Percentiles rank a stretch among this genome's conserved stretches.
Conservation (phyloP, 2,888 invertebrate species). For the Pachycephus smyrnensis region DNA sequence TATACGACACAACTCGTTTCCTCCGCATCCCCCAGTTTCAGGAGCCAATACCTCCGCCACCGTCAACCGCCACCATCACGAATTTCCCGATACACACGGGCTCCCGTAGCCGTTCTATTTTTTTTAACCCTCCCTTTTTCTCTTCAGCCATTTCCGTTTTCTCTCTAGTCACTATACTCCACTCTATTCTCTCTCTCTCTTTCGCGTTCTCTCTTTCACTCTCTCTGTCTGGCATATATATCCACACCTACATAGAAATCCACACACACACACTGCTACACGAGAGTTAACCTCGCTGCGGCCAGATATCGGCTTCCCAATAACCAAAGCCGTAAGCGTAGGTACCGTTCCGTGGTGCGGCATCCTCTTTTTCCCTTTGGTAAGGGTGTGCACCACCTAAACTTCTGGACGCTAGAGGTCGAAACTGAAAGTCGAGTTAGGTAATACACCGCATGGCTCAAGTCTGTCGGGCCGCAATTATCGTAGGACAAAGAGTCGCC, state of each 20-base stretch:
- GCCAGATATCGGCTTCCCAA: slow-evolving; percentile 67
- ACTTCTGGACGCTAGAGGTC: background rate
- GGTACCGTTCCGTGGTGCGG: background rate
- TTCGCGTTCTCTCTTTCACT: slow-evolving; percentile 7
- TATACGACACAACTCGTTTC: slow-evolving; percentile 58
- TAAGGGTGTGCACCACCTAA: background rate
- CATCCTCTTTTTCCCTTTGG: background rate
- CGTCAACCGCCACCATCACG: slow-evolving; percentile 34
- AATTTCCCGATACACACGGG: background rate
- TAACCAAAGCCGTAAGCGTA: slow-evolving; percentile 49
- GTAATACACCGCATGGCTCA: background rate
- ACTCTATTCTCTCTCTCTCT: slow-evolving; percentile 21
- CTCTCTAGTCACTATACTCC: slow-evolving; percentile 18
- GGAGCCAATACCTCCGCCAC: slow-evolving; percentile 52
- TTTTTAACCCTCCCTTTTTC: slow-evolving; percentile 23
- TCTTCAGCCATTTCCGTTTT: slow-evolving; percentile 29
- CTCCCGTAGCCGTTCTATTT: background rate
- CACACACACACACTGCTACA: background rate
- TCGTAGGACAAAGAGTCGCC: background rate
- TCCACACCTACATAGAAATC: background rate
- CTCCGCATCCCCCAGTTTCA: slow-evolving; percentile 49
- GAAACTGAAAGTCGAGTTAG: background rate
- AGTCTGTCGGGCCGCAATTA: background rate
- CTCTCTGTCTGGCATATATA: slow-evolving; percentile 13
- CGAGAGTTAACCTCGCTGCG: slow-evolving; percentile 50